phyloP scores from a whole-genome alignment of 1,140 invertebrate genomes.

The Chlorops oryzae region DNA sequence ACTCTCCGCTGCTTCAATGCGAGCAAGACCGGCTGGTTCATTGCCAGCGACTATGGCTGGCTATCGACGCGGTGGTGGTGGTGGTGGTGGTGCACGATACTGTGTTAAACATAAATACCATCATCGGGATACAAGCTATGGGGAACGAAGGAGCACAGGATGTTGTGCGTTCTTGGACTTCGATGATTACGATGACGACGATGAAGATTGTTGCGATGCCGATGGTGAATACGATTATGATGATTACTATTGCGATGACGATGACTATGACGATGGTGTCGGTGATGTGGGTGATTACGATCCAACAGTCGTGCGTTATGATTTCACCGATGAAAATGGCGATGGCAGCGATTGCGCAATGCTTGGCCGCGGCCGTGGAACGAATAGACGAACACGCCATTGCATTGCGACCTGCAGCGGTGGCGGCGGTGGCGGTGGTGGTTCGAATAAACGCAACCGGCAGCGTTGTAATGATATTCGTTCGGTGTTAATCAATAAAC shows the following conservation, averaged over 20 bases:
- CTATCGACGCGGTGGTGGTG: constrained; percentile 15
- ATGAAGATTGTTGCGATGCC: constrained; percentile 30
- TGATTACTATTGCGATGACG: constrained; percentile 30
- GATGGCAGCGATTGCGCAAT: constrained; percentile 31
- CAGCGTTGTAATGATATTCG: constrained; percentile 36
- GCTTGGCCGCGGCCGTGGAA: constrained; percentile 24
- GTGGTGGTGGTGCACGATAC: constrained; percentile 1
- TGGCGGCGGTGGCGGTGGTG: constrained; percentile 8
- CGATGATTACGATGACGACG: constrained; percentile 29
- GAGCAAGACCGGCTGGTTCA: neutral
- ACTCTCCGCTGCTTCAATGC: constrained; percentile 17
- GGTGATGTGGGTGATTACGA: constrained; percentile 30
- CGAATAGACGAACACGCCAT: no score
- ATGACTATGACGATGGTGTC: constrained; percentile 37
- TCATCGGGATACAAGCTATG: neutral
- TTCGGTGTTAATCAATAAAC: constrained; percentile 41
- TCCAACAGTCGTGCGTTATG: no score
- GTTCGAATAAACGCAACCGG: constrained; percentile 8
- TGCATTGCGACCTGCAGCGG: constrained; percentile 15
- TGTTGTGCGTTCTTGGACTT: constrained; percentile 44
- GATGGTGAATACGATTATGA: constrained; percentile 32
- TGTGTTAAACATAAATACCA: no score
- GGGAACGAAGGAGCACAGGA: constrained; percentile 17
- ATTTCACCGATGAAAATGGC: constrained; percentile 25
- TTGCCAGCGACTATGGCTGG: neutral